Conservation (phyloP, 2,797 vertebrate species). For the Ataeniobius toweri region DNA sequence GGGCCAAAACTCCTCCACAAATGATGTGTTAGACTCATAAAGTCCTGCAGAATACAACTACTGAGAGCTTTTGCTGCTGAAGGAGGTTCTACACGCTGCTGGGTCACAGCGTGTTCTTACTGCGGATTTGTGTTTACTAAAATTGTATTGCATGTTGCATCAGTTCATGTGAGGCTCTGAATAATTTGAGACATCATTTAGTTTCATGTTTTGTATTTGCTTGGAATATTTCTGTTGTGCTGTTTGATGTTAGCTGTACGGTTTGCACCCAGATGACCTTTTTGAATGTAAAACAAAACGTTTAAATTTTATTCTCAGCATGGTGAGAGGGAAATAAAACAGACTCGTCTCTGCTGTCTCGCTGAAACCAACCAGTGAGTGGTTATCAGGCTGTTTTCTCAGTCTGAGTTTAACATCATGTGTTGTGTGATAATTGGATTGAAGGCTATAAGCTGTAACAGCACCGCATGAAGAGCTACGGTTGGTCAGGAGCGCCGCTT, state of each 20-base stretch:
- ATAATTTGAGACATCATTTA: too few relatives aligned
- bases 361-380: not conserved
- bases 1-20: not conserved
- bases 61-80: too few relatives aligned
- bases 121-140: too few relatives aligned
- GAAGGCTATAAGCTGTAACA: constrained; percentile 54
- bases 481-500: constrained; percentile 27
- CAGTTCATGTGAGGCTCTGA: too few relatives aligned
- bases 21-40: not conserved
- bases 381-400: not conserved
- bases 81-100: too few relatives aligned
- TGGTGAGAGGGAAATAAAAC: not conserved
- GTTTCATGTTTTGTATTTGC: too few relatives aligned
- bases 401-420: constrained; percentile 27
- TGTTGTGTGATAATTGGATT: constrained; percentile 70
- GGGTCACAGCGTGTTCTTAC: too few relatives aligned
- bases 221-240: too few relatives aligned
- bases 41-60: not conserved
- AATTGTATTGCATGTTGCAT: too few relatives aligned
- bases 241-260: not conserved
- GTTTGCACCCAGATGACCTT: not conserved
- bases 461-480: constrained; percentile 13
- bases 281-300: not conserved
- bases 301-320: not conserved
- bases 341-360: not conserved